Conservation (phyloP, 1,140 invertebrate species). For the Apis dorsata region DNA sequence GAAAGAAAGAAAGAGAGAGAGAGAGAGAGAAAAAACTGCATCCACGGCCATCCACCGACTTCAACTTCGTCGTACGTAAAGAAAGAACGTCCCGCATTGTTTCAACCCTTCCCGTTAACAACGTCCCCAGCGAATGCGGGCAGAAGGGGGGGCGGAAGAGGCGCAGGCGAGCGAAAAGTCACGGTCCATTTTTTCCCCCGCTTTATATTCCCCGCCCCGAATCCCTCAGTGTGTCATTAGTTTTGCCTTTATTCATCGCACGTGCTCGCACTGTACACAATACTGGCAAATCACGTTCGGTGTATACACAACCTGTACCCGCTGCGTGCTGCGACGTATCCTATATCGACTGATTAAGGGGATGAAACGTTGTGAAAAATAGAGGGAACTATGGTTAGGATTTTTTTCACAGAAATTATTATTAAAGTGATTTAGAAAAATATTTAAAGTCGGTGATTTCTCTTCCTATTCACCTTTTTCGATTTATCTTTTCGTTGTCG, state of each 20-base stretch:
- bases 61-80: conserved; percentile 1
- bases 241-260: conserved; percentile 57
- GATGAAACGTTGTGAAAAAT: too few relatives aligned
- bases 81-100: conserved; percentile 16
- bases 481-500: too few relatives aligned
- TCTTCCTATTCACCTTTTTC: too few relatives aligned
- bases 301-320: background rate
- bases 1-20: too few relatives aligned
- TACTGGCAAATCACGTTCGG: background rate
- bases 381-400: too few relatives aligned
- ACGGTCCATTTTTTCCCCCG: conserved; percentile 38
- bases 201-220: conserved; percentile 48
- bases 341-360: too few relatives aligned
- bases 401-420: too few relatives aligned
- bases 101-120: conserved; percentile 34
- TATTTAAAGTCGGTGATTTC: too few relatives aligned
- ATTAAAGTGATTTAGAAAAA: too few relatives aligned
- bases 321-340: too few relatives aligned
- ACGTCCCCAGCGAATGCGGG: conserved; percentile 35
- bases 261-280: conserved; percentile 13
- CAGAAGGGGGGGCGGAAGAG: conserved; percentile 10
- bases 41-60: background rate
- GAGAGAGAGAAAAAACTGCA: background rate
- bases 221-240: conserved; percentile 61
- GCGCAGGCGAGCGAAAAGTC: conserved; percentile 7